A percentile compares a stretch with the other conserved stretches of the same genome.
Conservation (phyloP, 2,113 vertebrate genomes). For the Thryonomys swinderianus region DNA sequence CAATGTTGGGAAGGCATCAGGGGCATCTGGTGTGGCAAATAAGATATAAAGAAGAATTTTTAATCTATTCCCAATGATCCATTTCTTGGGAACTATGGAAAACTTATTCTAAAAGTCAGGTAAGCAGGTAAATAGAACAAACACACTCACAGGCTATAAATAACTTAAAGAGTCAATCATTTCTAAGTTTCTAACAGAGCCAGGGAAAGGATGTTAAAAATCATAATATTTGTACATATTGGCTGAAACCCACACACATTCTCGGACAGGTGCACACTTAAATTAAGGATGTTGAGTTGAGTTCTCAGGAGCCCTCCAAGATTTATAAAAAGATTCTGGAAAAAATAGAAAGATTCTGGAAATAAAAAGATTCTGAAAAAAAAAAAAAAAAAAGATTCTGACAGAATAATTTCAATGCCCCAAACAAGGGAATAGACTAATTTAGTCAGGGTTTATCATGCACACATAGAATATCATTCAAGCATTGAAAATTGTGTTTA, state of each 20-base stretch:
- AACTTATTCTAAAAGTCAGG: not conserved
- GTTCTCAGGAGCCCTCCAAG: not conserved
- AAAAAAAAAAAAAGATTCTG: not conserved
- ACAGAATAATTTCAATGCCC: not conserved
- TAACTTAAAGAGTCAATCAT: not conserved
- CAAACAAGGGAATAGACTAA: not conserved
- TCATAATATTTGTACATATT: not conserved
- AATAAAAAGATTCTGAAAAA: no score
- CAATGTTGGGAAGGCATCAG: not conserved
- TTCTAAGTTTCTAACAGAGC: conserved; percentile 32
- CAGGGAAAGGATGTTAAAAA: conserved; percentile 7
- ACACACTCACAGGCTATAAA: not conserved
- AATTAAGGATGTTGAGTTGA: not conserved
- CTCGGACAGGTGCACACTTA: not conserved
- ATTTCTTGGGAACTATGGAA: conserved; percentile 3
- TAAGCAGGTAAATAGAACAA: not conserved
- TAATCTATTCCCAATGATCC: not conserved
- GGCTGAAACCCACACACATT: not conserved
- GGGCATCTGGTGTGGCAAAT: not conserved
- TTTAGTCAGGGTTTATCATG: not conserved
- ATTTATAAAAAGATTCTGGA: not conserved
- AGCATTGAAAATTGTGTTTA: conserved; percentile 20
- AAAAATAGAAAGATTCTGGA: not conserved
- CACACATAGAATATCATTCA: not conserved
- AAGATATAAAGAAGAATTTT: not conserved